A percentile compares a stretch with the other conserved stretches of the same genome.
These are phyloP conservation scores for Tanypteryx hageni DNA, from an alignment of 2,888 invertebrate genomes.

Conservation along the genomic window DNA sequence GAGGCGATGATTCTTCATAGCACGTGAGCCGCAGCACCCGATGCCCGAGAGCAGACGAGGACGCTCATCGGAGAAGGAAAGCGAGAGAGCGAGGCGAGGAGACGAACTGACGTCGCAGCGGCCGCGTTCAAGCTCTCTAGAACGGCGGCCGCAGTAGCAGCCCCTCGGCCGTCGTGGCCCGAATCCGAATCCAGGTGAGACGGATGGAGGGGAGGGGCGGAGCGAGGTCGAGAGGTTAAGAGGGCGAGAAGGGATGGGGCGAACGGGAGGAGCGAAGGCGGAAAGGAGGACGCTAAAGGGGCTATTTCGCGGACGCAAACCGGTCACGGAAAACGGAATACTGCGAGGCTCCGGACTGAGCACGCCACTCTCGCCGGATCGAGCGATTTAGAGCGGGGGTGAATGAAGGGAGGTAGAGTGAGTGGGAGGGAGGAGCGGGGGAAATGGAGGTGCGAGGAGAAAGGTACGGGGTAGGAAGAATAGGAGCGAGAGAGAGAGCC, in stretches of 20 bases:
- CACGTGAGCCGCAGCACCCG: background rate
- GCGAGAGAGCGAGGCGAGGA: no score
- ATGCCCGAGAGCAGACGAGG: conserved; percentile 21
- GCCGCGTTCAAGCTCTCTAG: background rate
- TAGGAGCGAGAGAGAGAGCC: background rate
- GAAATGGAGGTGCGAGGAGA: background rate
- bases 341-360: conserved; percentile 70
- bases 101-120: no score
- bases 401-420: background rate
- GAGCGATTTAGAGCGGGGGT: background rate
- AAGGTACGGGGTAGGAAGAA: background rate
- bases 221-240: background rate
- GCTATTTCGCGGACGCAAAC: conserved; percentile 69
- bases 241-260: conserved; percentile 68
- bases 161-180: conserved; percentile 67
- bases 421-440: background rate
- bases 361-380: conserved; percentile 69
- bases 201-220: conserved; percentile 61
- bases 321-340: conserved; percentile 73
- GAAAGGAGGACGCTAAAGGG: conserved; percentile 68
- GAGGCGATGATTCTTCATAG: background rate
- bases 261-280: conserved; percentile 71
- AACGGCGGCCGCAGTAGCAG: conserved; percentile 65
- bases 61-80: conserved; percentile 52
- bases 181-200: conserved; percentile 68